Evolutionary conservation across 2,888 invertebrate genomes (phyloP), one percentile per base, ranked within the genome.

Genomic region (Philopedon plagiatum): DNA sequence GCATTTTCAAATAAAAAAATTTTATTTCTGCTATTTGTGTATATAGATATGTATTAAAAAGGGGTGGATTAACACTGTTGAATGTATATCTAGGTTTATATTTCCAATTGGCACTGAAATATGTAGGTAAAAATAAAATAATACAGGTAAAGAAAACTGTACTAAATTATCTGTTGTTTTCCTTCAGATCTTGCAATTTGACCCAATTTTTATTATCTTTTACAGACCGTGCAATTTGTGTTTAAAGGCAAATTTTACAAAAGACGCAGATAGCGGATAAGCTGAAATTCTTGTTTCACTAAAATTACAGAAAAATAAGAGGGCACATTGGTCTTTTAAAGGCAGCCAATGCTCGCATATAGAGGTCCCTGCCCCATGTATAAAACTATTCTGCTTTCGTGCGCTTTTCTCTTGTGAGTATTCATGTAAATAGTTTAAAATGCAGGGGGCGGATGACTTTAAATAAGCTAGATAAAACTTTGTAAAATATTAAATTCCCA

Each of bases 261-360:
- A 56, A 65, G 21, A 41, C 18, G 56, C 23, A n/a, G 44, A 65
- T 57, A 65, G 57, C 51, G 21, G n/a, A 56, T 32, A 26, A 44
- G 44, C 56, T 44, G 39, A 39, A 49, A 49, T 34, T 44, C 37
- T 26, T 41, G 41, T 65, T 65, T 65, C 56, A 11, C 32, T 54
- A 29, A 56, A 41, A 57, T 65, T 56, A 39, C 46, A 29, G 54
- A 39, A 44, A 56, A 56, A 56, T 65, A 32, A 56, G 57, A 65
- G 56, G 56, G 57, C 26, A 41, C 65, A 56, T 56, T 65, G 65
- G 54, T 65, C 65, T 56, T 56, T 65, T 39, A 26, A 29, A 65
- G 29, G 54, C 56, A 56, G 65, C 41, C 65, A 65, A 65, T 32
- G 65, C 44, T 29, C 65, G 54, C 65, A 32, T 65, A 56, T 41